These are phyloP conservation scores for Hiodon tergisus DNA, from an alignment of 2,113 vertebrate genomes.

Conservation along the genomic window DNA sequence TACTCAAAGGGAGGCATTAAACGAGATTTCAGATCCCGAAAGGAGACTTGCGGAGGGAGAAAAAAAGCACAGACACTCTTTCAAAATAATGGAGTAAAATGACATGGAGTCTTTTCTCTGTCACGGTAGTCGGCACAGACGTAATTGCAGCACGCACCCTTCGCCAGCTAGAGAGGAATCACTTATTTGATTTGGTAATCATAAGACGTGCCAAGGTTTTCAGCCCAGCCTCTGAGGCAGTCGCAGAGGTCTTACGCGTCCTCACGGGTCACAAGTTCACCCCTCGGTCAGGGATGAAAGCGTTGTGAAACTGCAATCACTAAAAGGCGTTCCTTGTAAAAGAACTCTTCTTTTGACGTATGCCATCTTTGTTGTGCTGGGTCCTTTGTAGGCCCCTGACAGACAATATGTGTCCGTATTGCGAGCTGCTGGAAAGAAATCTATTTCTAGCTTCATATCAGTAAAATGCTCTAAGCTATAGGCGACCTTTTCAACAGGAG, in stretches of 20 bases:
- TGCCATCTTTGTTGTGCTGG: background rate
- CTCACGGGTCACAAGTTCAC: constrained; percentile 15
- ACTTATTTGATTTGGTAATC: constrained; percentile 20
- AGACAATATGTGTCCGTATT: too few relatives aligned
- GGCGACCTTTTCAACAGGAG: too few relatives aligned
- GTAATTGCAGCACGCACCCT: background rate
- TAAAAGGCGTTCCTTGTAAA: background rate
- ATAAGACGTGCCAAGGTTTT: background rate
- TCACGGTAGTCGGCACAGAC: background rate
- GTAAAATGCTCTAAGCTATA: too few relatives aligned
- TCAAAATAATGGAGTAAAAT: too few relatives aligned
- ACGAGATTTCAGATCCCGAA: too few relatives aligned
- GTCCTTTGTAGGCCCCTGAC: too few relatives aligned
- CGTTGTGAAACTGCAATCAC: background rate
- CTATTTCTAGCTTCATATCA: too few relatives aligned
- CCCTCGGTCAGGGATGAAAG: constrained; percentile 9
- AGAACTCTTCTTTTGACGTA: background rate
- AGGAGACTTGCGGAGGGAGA: too few relatives aligned
- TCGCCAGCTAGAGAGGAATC: background rate
- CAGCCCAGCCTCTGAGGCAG: background rate
- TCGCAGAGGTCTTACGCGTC: constrained; percentile 11
- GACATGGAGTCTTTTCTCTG: too few relatives aligned
- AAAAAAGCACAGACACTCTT: too few relatives aligned
- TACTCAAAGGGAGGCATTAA: too few relatives aligned
- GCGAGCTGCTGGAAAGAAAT: too few relatives aligned